These are phyloP conservation scores for Procambarus virginalis DNA, from an alignment of 1,140 invertebrate genomes.

Conservation along the genomic window DNA sequence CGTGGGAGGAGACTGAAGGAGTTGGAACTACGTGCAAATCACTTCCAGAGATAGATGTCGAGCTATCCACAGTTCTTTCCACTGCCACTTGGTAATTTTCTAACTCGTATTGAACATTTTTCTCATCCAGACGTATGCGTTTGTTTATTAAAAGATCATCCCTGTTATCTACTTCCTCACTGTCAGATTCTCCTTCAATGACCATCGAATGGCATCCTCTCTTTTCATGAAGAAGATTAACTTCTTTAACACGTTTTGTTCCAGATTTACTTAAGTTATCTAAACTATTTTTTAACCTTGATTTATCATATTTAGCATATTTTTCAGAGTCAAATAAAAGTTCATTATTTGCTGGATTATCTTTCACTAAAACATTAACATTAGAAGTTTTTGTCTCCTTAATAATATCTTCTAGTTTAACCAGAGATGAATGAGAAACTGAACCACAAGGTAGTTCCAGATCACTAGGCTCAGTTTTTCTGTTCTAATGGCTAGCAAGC, in stretches of 20 bases:
- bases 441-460: constrained; percentile 19
- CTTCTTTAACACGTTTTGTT: constrained; percentile 63
- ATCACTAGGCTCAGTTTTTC: constrained; percentile 20
- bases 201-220: constrained; percentile 24
- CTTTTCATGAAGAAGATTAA: constrained; percentile 58
- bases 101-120: constrained; percentile 68
- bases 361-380: constrained; percentile 79
- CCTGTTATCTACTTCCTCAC: constrained; percentile 45
- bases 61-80: constrained; percentile 48
- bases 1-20: constrained; percentile 22
- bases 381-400: constrained; percentile 82
- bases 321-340: constrained; percentile 81
- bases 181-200: constrained; percentile 19
- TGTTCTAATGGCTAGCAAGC: constrained; percentile 9
- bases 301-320: constrained; percentile 76
- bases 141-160: constrained; percentile 59
- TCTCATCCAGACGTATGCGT: constrained; percentile 67
- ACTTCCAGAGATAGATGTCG: constrained; percentile 40
- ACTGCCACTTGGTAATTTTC: constrained; percentile 63
- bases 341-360: constrained; percentile 76
- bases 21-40: constrained; percentile 51
- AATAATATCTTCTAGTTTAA: constrained; percentile 78
- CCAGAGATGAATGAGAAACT: constrained; percentile 34
- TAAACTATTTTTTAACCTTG: constrained; percentile 63
- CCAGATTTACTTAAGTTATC: constrained; percentile 67